phyloP scores from a whole-genome alignment of 2,888 invertebrate species.

The Xestia rhomboidea region DNA sequence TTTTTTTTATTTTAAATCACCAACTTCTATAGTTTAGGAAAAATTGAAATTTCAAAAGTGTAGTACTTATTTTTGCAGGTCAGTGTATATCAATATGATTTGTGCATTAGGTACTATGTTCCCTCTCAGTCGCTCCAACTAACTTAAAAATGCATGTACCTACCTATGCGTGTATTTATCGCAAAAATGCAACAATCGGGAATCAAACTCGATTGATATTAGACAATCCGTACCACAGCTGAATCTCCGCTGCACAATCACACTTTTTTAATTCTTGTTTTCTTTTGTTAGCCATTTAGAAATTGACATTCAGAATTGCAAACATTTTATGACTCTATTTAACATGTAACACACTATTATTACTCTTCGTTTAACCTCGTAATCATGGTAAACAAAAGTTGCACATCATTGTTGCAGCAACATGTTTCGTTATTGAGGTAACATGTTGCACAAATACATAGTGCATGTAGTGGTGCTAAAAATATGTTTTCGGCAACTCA shows the following conservation, averaged over 20 bases:
- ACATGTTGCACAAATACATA: constrained; percentile 2
- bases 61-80: too few relatives aligned
- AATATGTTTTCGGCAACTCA: background rate
- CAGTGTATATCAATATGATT: background rate
- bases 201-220: background rate
- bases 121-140: background rate
- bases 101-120: background rate
- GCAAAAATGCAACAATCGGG: background rate
- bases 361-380: background rate
- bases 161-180: background rate
- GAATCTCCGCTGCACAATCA: background rate
- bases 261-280: background rate
- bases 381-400: background rate
- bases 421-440: background rate
- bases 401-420: background rate
- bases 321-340: background rate
- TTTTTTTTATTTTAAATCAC: too few relatives aligned
- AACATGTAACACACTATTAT: background rate
- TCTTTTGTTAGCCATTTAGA: background rate
- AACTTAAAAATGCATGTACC: background rate
- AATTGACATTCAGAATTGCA: background rate
- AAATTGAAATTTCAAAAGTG: too few relatives aligned
- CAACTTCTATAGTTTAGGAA: too few relatives aligned
- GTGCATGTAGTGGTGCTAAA: background rate
- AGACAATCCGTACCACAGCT: background rate